Percentiles rank a stretch among this genome's conserved stretches.
Conservation (phyloP, 2,113 vertebrate genomes). For the Diglossa brunneiventris region DNA sequence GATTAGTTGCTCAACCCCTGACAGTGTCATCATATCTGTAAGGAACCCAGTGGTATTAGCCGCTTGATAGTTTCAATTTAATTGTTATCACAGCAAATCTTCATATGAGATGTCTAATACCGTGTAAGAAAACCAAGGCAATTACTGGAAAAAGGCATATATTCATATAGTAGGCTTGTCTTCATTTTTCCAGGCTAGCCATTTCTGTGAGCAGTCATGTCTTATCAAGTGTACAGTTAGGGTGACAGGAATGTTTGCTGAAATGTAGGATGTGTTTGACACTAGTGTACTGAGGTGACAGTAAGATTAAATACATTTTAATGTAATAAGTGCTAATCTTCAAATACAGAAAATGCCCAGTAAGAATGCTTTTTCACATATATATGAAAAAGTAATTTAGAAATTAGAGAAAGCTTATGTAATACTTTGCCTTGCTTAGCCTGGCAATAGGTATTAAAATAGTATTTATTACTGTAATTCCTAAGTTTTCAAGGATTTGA, state of each 20-base stretch:
- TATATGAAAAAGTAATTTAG: neutral
- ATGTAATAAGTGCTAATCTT: neutral
- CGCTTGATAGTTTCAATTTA: neutral
- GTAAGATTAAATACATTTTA: constrained; percentile 35
- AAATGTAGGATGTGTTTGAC: constrained; percentile 18
- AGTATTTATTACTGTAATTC: constrained; percentile 18
- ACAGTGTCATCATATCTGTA: neutral
- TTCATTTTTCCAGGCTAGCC: neutral
- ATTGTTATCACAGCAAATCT: neutral
- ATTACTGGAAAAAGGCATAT: neutral
- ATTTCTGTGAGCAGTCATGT: neutral
- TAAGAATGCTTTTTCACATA: neutral
- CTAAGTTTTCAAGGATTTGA: neutral
- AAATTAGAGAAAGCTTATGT: neutral
- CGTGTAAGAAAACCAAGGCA: neutral
- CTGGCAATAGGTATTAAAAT: neutral
- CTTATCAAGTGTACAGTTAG: neutral
- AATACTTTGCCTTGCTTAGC: neutral
- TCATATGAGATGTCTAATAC: neutral
- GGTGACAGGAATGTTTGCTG: constrained; percentile 11
- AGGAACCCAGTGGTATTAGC: neutral
- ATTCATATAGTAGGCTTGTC: neutral
- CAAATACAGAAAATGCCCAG: neutral
- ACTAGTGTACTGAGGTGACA: neutral
- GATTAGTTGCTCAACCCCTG: neutral